Conservation (phyloP, 1,140 invertebrate species). For the Drosophila navojoa region DNA sequence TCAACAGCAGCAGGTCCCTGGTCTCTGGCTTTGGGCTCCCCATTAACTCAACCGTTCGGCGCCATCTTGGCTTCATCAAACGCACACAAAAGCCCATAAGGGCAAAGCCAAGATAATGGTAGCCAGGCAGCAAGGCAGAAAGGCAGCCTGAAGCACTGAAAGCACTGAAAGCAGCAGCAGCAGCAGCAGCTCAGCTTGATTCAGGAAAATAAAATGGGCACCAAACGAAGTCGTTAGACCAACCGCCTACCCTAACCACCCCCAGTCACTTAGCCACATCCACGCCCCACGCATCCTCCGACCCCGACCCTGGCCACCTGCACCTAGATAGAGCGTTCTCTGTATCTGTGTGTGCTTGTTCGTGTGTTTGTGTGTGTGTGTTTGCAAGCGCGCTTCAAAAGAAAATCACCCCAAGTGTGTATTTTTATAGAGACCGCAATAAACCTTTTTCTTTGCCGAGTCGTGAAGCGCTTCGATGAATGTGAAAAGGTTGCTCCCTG, state of each 20-base stretch:
- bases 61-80: slow-evolving; percentile 81
- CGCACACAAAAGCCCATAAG: slow-evolving; percentile 82
- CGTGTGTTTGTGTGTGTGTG: not conserved
- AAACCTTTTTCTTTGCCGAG: slow-evolving; percentile 72
- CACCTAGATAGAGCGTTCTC: slow-evolving; percentile 59
- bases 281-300: slow-evolving; percentile 6
- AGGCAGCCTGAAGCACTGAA: slow-evolving; percentile 10
- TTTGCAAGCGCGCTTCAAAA: slow-evolving; percentile 60
- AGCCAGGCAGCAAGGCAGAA: slow-evolving; percentile 29
- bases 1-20: slow-evolving; percentile 59
- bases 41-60: slow-evolving; percentile 65
- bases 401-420: slow-evolving; percentile 81
- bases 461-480: slow-evolving; percentile 49
- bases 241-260: slow-evolving; percentile 31
- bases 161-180: slow-evolving; percentile 11
- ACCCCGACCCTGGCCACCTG: slow-evolving; percentile 45
- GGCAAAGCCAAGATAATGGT: slow-evolving; percentile 81
- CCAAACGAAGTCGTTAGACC: slow-evolving; percentile 76
- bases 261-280: slow-evolving; percentile 28
- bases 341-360: not conserved
- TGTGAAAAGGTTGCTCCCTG: slow-evolving; percentile 38
- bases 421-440: slow-evolving; percentile 82
- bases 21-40: slow-evolving; percentile 38
- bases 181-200: slow-evolving; percentile 42
- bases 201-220: slow-evolving; percentile 79